Evolutionary conservation across 2,888 invertebrate species (phyloP).

Genomic region (Scaptomyza parva): DNA sequence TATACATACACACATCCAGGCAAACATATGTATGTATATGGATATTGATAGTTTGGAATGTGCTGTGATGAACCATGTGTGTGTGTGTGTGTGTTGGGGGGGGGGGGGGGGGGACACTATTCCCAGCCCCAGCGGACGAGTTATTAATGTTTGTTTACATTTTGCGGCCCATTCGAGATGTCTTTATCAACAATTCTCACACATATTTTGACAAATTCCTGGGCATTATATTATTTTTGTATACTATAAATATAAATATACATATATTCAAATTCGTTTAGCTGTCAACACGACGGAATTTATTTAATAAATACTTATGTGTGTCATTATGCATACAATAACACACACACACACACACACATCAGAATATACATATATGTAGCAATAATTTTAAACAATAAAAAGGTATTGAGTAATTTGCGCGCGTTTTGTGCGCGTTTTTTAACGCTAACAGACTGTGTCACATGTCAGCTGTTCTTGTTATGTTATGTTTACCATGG

Average conservation of each 20-base stretch:
- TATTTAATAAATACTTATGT: slow-evolving; percentile 55
- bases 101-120: too few species aligned
- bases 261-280: slow-evolving; percentile 29
- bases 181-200: slow-evolving; percentile 60
- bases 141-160: slow-evolving; percentile 61
- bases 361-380: neutral
- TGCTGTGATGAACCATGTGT: slow-evolving; percentile 48
- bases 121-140: slow-evolving; percentile 4
- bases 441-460: slow-evolving; percentile 30
- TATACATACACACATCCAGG: too few species aligned
- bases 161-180: slow-evolving; percentile 47
- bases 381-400: slow-evolving; percentile 30
- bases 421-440: slow-evolving; percentile 46
- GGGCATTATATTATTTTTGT: slow-evolving; percentile 11
- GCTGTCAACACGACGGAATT: slow-evolving; percentile 63
- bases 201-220: slow-evolving; percentile 68
- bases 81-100: too few species aligned
- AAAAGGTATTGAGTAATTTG: slow-evolving; percentile 23
- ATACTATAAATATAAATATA: neutral
- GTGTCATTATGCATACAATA: neutral
- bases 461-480: slow-evolving; percentile 18
- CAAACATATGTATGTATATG: slow-evolving; percentile 1
- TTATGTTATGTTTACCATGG: slow-evolving; percentile 5
- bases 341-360: neutral
- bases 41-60: slow-evolving; percentile 38